A percentile compares a stretch with the other conserved stretches of the same genome.
These are phyloP conservation scores for Numenius phaeopus DNA, from an alignment of 2,797 vertebrate species.

Conservation along the genomic window DNA sequence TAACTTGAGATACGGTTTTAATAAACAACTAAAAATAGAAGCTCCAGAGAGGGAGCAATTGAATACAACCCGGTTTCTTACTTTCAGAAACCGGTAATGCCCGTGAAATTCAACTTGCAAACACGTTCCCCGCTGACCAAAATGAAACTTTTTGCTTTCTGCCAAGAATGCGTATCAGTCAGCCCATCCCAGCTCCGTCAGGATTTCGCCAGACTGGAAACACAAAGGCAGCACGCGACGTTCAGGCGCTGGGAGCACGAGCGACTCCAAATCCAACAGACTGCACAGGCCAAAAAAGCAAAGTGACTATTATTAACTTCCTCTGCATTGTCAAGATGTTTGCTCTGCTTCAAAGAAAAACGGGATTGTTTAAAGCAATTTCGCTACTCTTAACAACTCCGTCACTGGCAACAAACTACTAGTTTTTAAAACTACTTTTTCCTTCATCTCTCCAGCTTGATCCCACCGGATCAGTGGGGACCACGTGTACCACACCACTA, in stretches of 20 bases:
- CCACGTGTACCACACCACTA: neutral
- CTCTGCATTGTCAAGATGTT: neutral
- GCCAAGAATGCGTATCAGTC: neutral
- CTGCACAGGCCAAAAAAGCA: neutral
- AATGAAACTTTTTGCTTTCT: neutral
- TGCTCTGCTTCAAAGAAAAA: neutral
- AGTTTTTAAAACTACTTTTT: neutral
- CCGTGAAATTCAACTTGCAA: neutral
- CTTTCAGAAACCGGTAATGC: neutral
- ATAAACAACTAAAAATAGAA: slow-evolving; percentile 31
- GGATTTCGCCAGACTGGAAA: neutral
- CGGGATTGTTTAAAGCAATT: neutral
- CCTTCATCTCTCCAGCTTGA: neutral
- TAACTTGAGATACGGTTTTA: neutral
- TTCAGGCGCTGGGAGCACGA: neutral
- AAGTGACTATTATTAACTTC: neutral
- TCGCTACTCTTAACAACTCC: rapidly evolving
- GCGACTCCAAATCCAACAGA: neutral
- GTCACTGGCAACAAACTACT: neutral
- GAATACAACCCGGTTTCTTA: neutral
- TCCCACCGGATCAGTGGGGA: neutral
- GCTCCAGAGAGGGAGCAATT: neutral
- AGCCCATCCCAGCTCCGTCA: neutral
- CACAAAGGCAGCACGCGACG: neutral
- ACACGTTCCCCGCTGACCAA: neutral